A percentile compares a stretch with the other conserved stretches of the same genome.
Evolutionary conservation across 2,888 invertebrate species (phyloP).

Genomic region (Yponomeuta malinellus): DNA sequence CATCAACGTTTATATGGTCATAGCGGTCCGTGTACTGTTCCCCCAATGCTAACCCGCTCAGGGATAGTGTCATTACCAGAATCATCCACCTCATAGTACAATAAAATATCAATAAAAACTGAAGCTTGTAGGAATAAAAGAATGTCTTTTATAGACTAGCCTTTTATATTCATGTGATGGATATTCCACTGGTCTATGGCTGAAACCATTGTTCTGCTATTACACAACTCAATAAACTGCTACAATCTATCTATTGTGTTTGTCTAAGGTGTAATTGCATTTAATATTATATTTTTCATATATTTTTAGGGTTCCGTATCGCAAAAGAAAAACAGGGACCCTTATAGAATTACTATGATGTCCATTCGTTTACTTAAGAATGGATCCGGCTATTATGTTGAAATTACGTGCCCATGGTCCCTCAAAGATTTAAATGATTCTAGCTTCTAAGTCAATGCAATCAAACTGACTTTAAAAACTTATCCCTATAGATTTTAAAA

Average conservation of each 20-base stretch:
- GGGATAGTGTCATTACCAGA: constrained; percentile 20
- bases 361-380: too few relatives aligned
- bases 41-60: constrained; percentile 20
- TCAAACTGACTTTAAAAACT: too few relatives aligned
- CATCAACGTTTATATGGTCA: constrained; percentile 81
- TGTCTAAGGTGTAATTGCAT: constrained; percentile 7
- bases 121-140: neutral
- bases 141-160: neutral
- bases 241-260: constrained; percentile 12
- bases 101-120: constrained; percentile 11
- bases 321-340: too few relatives aligned
- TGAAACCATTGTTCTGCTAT: constrained; percentile 26
- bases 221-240: constrained; percentile 14
- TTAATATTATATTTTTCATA: constrained; percentile 15
- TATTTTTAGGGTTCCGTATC: neutral
- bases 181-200: neutral
- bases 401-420: too few relatives aligned
- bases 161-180: neutral
- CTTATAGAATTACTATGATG: too few relatives aligned
- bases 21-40: constrained; percentile 78
- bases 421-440: too few relatives aligned
- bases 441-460: too few relatives aligned
- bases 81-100: constrained; percentile 38
- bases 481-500: too few relatives aligned
- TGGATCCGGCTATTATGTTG: too few relatives aligned